These are phyloP conservation scores for Gymnoscopelus microlampas DNA, from an alignment of 2,797 vertebrate genomes.

Conservation along the genomic window DNA sequence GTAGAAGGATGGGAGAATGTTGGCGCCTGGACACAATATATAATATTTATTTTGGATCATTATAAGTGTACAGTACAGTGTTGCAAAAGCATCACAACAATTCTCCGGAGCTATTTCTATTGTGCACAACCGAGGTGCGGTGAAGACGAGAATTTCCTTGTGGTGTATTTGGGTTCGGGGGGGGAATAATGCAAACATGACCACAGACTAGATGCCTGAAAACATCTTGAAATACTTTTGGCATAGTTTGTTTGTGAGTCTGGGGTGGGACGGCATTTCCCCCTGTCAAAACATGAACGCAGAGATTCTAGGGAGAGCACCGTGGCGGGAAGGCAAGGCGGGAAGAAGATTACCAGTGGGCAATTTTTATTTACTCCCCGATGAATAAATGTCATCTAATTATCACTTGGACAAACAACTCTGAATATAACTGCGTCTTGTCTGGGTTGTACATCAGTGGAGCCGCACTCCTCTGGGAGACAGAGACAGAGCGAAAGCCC, in stretches of 20 bases:
- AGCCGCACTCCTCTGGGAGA: conserved; percentile 32
- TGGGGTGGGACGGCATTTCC: conserved; percentile 1
- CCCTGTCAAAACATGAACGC: not conserved
- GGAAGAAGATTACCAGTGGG: conserved; percentile 7
- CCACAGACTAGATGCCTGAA: conserved; percentile 6
- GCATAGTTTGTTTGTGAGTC: conserved; percentile 16
- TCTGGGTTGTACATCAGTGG: conserved; percentile 1
- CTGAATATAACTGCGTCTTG: conserved; percentile 18
- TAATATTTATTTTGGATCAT: too few relatives aligned
- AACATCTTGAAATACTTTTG: conserved; percentile 37
- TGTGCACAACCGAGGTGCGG: not conserved
- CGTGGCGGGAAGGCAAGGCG: not conserved
- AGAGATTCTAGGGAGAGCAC: not conserved
- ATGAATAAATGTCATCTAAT: conserved; percentile 38
- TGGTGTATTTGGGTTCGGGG: not conserved
- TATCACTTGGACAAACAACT: conserved; percentile 35
- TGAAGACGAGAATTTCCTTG: not conserved
- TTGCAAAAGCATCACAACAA: not conserved
- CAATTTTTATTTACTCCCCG: conserved; percentile 5
- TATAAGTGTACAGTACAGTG: not conserved
- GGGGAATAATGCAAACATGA: conserved; percentile 1
- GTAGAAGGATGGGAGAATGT: conserved; percentile 18
- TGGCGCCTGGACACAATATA: not conserved
- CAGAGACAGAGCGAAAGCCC: conserved; percentile 33
- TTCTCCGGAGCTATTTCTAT: not conserved